Base-by-base conservation (phyloP, 2,797 vertebrate species). In the Potorous gilbertii region DNA sequence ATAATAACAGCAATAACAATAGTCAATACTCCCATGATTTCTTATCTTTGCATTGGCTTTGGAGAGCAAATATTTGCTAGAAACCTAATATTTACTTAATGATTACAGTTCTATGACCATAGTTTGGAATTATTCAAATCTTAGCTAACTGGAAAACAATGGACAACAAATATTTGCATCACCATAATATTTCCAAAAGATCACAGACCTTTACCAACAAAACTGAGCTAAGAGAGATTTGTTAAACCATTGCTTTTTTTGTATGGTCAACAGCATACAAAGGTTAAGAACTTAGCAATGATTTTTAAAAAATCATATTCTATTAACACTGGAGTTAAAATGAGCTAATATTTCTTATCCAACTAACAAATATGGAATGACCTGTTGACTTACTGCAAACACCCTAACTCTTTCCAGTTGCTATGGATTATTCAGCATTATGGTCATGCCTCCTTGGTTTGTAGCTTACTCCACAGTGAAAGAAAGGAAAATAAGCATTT, bases 171-270 rank as follows among this genome's bases (percentile, higher is more conserved):
- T 91, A 97, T 93, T 97, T 96, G 66, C 95, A 74, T 54, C 94
- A 92, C n/a, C n/a, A 56, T 57, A 92, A 93, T 56, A 62, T 96
- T 96, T 91, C 62, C 95, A 98, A 98, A 96, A 14, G 90, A 95
- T 96, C 11, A 95, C 94, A 50, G 93, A 96, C 3, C 24, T 95
- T 94, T 91, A 56, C 52, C 3, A 56, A 10, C 92, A 95, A 96
- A 96, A 90, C 27, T 92, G 29, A 92, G 40, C 54, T 90, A 55
- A 66, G 74, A 96, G 91, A 90, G 91, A 96, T 89, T 54, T 8
- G 50, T 46, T 87, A 87, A 87, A 11, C 8, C 40, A 87, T 87
- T 40, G 5, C 6, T 74, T 46, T 87, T 21, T 40, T 46, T 87
- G 40, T 27, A 24, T 87, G 74, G 9, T 50, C n/a, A 24, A 46